These are phyloP conservation scores for Gymnogyps californianus DNA, from an alignment of 2,113 vertebrate genomes.

Conservation along the genomic window DNA sequence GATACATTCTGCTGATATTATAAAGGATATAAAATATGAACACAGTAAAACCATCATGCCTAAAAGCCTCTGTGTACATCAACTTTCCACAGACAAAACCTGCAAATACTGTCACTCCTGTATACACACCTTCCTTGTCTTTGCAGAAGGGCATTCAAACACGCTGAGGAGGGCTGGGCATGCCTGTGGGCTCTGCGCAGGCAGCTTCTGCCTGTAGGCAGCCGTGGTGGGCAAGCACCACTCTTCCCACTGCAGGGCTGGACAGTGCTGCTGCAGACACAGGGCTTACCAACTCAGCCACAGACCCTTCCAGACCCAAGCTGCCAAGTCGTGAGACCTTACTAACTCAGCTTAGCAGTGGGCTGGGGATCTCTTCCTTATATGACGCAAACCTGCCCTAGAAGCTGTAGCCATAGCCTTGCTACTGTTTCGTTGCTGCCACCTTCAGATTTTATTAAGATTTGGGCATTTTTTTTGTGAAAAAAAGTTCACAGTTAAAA, in stretches of 20 bases:
- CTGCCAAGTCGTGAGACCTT: accelerated
- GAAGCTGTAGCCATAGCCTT: neutral
- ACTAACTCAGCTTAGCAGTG: neutral
- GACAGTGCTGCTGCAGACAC: neutral
- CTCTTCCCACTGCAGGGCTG: neutral
- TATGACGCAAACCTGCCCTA: neutral
- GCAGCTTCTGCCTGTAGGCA: neutral
- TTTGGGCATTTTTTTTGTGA: neutral
- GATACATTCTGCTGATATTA: neutral
- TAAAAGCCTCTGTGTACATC: neutral
- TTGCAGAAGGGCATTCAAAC: neutral
- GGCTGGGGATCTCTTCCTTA: neutral
- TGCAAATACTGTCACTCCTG: neutral
- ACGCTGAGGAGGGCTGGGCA: neutral
- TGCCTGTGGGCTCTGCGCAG: neutral
- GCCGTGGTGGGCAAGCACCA: accelerated
- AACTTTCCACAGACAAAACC: neutral
- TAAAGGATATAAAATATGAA: neutral
- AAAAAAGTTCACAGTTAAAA: neutral
- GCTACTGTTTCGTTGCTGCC: constrained; percentile 13
- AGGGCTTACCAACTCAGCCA: neutral
- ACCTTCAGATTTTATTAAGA: constrained; percentile 53
- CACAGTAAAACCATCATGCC: neutral
- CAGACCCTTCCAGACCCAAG: neutral
- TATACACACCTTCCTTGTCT: neutral